Conservation (phyloP, 2,797 vertebrate genomes). For the Galaxias olidus region DNA sequence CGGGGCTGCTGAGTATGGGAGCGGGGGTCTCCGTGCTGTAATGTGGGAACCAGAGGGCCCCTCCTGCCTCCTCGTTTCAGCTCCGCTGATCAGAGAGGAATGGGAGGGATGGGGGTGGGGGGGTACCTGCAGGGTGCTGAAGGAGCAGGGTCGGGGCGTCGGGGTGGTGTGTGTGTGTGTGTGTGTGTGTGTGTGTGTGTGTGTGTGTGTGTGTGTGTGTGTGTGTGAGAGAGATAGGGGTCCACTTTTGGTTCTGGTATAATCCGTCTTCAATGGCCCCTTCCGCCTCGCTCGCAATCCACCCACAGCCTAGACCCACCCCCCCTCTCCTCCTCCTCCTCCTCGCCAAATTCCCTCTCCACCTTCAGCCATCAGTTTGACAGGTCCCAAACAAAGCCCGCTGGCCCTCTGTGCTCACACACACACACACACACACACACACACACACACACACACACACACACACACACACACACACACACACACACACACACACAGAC, state of each 20-base stretch:
- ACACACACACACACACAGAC: conserved; percentile 36
- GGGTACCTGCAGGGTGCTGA: conserved; percentile 79
- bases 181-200: conserved; percentile 23
- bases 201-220: too few species aligned
- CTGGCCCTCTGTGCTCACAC: conserved; percentile 51
- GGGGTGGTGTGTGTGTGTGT: conserved; percentile 6
- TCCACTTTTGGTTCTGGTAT: conserved; percentile 78
- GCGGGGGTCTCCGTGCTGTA: conserved; percentile 70
- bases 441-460: conserved; percentile 5
- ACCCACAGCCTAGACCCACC: conserved; percentile 10
- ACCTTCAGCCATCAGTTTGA: conserved; percentile 74
- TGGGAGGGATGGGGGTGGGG: conserved; percentile 42
- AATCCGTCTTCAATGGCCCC: conserved; percentile 77
- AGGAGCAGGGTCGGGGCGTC: conserved; percentile 73
- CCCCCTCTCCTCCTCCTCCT: conserved; percentile 32
- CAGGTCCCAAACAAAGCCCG: conserved; percentile 80
- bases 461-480: not conserved
- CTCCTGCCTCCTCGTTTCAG: conserved; percentile 83
- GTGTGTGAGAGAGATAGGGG: conserved; percentile 12
- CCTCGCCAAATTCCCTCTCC: conserved; percentile 45
- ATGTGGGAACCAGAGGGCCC: conserved; percentile 82
- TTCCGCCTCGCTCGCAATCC: conserved; percentile 5
- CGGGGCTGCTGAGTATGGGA: not conserved
- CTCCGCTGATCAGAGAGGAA: conserved; percentile 85
- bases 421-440: conserved; percentile 3